Conservation (phyloP, 2,888 invertebrate species). For the Perithous albicinctus region DNA sequence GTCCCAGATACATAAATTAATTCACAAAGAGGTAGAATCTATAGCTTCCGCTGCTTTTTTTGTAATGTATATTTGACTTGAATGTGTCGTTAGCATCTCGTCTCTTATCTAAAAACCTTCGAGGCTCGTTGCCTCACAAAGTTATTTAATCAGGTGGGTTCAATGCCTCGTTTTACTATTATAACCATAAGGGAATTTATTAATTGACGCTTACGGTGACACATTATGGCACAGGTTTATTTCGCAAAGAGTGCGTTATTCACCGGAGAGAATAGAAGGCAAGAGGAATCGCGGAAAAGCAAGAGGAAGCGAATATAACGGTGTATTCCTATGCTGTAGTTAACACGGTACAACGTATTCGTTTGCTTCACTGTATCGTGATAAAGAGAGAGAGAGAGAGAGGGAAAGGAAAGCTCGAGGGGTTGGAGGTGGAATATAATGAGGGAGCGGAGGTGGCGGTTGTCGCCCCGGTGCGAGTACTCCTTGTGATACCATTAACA, state of each 20-base stretch:
- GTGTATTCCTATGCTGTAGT: constrained; percentile 7
- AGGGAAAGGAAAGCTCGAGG: constrained; percentile 10
- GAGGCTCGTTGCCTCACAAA: not conserved
- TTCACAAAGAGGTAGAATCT: not conserved
- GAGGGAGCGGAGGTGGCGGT: constrained; percentile 35
- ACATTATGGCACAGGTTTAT: not conserved
- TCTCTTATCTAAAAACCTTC: constrained; percentile 6
- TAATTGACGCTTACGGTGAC: constrained; percentile 33
- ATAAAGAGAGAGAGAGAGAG: not conserved
- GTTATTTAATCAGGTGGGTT: constrained; percentile 39
- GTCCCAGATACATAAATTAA: constrained; percentile 23
- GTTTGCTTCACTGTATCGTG: constrained; percentile 35
- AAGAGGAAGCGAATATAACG: constrained; percentile 35
- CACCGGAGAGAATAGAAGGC: not conserved
- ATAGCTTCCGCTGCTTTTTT: not conserved
- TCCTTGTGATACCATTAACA: constrained; percentile 73
- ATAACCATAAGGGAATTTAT: constrained; percentile 19
- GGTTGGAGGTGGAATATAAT: constrained; percentile 44
- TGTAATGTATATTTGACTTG: not conserved
- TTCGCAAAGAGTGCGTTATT: constrained; percentile 19
- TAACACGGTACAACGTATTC: constrained; percentile 38
- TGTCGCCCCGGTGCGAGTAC: constrained; percentile 37
- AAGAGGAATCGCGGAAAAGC: constrained; percentile 31
- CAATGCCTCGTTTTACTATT: constrained; percentile 7
- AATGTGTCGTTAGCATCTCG: not conserved